Evolutionary conservation across 2,888 invertebrate species (phyloP).

Genomic region (Polylopha cassiicola): DNA sequence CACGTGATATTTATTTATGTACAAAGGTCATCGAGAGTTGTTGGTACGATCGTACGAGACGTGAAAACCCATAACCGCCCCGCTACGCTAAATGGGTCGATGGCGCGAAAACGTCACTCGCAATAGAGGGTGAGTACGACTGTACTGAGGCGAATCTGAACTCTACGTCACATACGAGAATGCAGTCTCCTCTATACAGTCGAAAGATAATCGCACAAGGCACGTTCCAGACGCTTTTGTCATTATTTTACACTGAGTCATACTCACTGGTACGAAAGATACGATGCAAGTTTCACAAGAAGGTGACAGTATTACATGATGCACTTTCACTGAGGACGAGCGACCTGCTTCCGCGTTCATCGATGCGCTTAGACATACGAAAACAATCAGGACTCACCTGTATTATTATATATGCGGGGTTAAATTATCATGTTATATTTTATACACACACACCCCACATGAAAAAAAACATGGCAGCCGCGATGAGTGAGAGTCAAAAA

Average conservation of each 20-base stretch:
- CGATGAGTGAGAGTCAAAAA: slow-evolving; percentile 58
- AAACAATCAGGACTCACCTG: slow-evolving; percentile 58
- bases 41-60: slow-evolving; percentile 53
- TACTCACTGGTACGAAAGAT: slow-evolving; percentile 44
- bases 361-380: slow-evolving; percentile 36
- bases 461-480: slow-evolving; percentile 87
- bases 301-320: slow-evolving; percentile 73
- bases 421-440: slow-evolving; percentile 67
- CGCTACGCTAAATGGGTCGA: slow-evolving; percentile 71
- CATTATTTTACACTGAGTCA: slow-evolving; percentile 49
- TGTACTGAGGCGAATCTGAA: no score
- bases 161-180: no score
- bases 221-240: slow-evolving; percentile 35
- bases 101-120: slow-evolving; percentile 74
- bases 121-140: slow-evolving; percentile 42
- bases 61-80: slow-evolving; percentile 57
- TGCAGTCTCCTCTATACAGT: slow-evolving; percentile 31
- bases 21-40: slow-evolving; percentile 51
- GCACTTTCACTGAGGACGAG: slow-evolving; percentile 73
- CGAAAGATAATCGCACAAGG: slow-evolving; percentile 32
- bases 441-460: slow-evolving; percentile 81
- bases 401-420: slow-evolving; percentile 64
- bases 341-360: slow-evolving; percentile 53
- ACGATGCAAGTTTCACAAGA: slow-evolving; percentile 75
- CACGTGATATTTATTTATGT: slow-evolving; percentile 46